These are phyloP conservation scores for Onthophagus sagittarius DNA, from an alignment of 2,888 invertebrate genomes.

Conservation along the genomic window DNA sequence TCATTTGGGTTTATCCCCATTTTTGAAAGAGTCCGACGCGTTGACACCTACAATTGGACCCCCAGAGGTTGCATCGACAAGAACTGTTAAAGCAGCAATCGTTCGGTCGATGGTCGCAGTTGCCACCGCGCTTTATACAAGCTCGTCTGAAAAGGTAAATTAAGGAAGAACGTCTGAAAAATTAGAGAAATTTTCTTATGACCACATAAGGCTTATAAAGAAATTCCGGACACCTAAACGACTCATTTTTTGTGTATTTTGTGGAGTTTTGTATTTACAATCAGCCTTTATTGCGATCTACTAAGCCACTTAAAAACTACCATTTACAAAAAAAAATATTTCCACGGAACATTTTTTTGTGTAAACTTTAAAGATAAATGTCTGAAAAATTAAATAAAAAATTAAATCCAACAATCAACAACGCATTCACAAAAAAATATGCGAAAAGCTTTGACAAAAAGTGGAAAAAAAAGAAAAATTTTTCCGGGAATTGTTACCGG, in stretches of 20 bases:
- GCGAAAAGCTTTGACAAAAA: background rate
- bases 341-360: background rate
- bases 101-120: conserved; percentile 79
- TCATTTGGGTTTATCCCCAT: conserved; percentile 61
- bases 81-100: conserved; percentile 84
- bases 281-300: conserved; percentile 7
- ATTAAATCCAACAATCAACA: background rate
- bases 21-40: conserved; percentile 85
- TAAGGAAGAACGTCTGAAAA: conserved; percentile 76
- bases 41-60: conserved; percentile 84
- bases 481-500: background rate
- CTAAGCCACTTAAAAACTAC: background rate
- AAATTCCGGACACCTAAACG: conserved; percentile 22
- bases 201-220: conserved; percentile 31
- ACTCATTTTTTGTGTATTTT: conserved; percentile 3
- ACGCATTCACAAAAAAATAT: background rate
- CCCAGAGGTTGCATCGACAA: conserved; percentile 86
- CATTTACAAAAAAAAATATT: background rate
- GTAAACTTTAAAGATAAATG: background rate
- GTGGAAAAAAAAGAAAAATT: background rate
- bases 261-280: background rate
- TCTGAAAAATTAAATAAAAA: background rate
- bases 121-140: conserved; percentile 76
- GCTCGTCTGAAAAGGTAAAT: conserved; percentile 83
- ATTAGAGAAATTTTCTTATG: conserved; percentile 53